These are phyloP conservation scores for Hipparchia semele DNA, from an alignment of 2,888 invertebrate genomes.

Conservation along the genomic window DNA sequence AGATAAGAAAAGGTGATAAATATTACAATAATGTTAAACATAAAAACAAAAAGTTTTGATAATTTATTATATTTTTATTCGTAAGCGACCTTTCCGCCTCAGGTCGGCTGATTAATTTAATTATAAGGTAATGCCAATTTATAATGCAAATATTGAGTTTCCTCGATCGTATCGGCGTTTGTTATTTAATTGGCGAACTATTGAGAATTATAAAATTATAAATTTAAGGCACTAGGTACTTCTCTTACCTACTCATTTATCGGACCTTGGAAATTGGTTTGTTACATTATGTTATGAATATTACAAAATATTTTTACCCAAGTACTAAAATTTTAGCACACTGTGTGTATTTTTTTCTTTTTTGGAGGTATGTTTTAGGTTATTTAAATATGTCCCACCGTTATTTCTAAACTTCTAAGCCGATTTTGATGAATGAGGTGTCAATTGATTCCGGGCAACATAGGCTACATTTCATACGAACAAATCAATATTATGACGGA, in stretches of 20 bases:
- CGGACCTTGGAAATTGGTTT: neutral
- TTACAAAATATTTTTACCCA: too few species aligned
- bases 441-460: too few species aligned
- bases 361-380: too few species aligned
- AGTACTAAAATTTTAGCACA: too few species aligned
- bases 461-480: too few species aligned
- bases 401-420: too few species aligned
- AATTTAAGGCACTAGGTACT: neutral
- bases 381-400: too few species aligned
- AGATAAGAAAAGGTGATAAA: neutral
- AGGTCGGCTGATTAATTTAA: conserved; percentile 24
- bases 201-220: neutral
- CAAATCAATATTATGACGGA: too few species aligned
- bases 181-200: neutral
- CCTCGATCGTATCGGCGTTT: neutral
- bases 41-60: conserved; percentile 6
- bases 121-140: conserved; percentile 18
- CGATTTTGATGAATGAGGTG: too few species aligned
- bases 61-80: neutral
- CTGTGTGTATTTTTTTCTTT: too few species aligned
- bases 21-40: neutral
- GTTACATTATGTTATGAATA: neutral
- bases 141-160: conserved; percentile 19
- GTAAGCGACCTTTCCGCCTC: conserved; percentile 22
- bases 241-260: neutral